Conservation (phyloP, 2,888 invertebrate species). For the Polydrusus tereticollis region DNA sequence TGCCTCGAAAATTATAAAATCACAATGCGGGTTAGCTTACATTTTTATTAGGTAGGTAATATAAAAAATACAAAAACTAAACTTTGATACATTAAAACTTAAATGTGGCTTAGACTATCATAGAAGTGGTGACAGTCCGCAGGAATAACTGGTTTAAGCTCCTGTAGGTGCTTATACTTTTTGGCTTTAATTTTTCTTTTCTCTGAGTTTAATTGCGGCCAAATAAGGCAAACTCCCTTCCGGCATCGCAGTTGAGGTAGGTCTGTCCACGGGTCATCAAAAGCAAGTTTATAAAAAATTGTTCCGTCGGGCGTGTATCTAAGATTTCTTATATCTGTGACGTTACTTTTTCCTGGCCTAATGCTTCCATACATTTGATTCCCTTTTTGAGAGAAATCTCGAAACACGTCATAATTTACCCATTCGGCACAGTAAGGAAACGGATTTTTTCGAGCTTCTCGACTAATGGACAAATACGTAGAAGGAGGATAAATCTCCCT, state of each 20-base stretch:
- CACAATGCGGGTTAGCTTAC: too few relatives aligned
- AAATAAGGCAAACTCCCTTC: too few relatives aligned
- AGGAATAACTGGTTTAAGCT: not conserved
- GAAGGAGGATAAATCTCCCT: not conserved
- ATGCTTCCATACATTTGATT: not conserved
- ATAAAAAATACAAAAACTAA: too few relatives aligned
- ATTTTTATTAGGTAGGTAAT: too few relatives aligned
- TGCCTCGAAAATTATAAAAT: too few relatives aligned
- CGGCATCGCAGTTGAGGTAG: too few relatives aligned
- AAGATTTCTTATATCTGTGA: not conserved
- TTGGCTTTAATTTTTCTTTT: too few relatives aligned
- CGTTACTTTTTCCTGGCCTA: not conserved
- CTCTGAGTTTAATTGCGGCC: too few relatives aligned
- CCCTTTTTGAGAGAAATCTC: not conserved
- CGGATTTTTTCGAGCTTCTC: not conserved
- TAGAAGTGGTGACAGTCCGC: not conserved
- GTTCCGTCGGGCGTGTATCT: too few relatives aligned
- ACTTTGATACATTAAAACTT: too few relatives aligned
- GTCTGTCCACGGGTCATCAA: not conserved
- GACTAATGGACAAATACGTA: not conserved
- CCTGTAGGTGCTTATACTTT: too few relatives aligned
- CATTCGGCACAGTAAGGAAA: not conserved
- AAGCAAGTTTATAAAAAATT: not conserved
- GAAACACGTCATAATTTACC: not conserved
- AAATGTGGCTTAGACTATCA: not conserved